Evolutionary conservation across 2,797 vertebrate species (phyloP), one percentile per base, ranked within the genome.

Genomic region (Spizella passerina): DNA sequence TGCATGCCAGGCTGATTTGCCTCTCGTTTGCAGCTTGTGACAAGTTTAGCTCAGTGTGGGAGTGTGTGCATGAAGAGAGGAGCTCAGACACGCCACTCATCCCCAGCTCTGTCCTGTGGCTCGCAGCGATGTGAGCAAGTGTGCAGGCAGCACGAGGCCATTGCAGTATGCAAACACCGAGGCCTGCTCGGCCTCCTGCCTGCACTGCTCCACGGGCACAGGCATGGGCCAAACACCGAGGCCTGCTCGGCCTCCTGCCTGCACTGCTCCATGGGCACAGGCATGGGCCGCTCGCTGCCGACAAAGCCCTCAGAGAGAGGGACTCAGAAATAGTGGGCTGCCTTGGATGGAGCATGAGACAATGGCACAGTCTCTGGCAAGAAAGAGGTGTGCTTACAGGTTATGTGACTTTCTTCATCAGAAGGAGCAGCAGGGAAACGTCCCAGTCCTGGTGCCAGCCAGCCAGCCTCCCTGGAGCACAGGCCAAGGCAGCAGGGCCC

Each of bases 201-300:
- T 70, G 34, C 2, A 3, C 71, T 6, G 44, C 79, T 72, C 57
- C 86, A 32, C 92, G 98, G 98, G 97, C 96, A 87, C 79, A 56
- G 61, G 95, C 96, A 66, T 46, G 71, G 97, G 68, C 98, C 97
- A 13, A 18, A 18, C 81, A 70, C 0, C 1, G 11, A 19, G 49
- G 17, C 27, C 27, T 29, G 49, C 27, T 52, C 29, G 2, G 29
- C 50, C 53, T 55, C n/a, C 18, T 69, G 78, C 88, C 75, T 70
- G 36, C 2, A 5, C 70, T 6, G 43, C 78, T 78, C 60, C 86
- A n/a, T 94, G 98, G 98, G 97, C 96, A 87, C 77, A 56, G 60
- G 95, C 96, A 87, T 50, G 71, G 97, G 68, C 98, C 97, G 38
- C 97, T 91, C 78, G 93, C 97, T 91, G 69, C 95, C 63, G 96